These are phyloP conservation scores for Nymphicus hollandicus DNA, from an alignment of 2,113 vertebrate species.

Conservation along the genomic window DNA sequence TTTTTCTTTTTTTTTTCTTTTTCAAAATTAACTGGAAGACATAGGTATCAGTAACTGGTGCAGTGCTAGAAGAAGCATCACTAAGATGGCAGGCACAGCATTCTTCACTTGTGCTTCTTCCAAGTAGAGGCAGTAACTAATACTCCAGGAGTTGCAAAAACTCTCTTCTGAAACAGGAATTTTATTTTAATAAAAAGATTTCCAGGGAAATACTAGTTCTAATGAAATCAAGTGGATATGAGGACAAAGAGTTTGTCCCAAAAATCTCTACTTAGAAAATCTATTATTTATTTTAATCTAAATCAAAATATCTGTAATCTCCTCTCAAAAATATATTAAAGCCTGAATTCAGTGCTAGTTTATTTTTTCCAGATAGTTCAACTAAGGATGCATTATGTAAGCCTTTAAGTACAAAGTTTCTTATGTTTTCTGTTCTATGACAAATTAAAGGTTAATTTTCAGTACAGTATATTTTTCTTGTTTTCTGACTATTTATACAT, in stretches of 20 bases:
- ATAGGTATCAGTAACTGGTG: not conserved
- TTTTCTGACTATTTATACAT: not conserved
- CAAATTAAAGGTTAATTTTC: not conserved
- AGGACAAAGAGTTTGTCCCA: not conserved
- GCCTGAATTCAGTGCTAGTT: not conserved
- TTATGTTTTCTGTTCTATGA: not conserved
- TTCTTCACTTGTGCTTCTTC: not conserved
- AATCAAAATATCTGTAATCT: not conserved
- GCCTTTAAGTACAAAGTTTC: not conserved
- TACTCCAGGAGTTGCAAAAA: not conserved
- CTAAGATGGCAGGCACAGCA: not conserved
- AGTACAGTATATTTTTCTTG: not conserved
- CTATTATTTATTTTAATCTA: not conserved
- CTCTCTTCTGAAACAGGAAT: not conserved
- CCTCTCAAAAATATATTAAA: not conserved
- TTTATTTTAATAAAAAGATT: not conserved
- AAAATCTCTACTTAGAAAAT: not conserved
- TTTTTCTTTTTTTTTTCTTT: not conserved
- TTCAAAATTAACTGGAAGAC: not conserved
- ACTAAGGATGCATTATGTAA: not conserved
- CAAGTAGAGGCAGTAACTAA: not conserved
- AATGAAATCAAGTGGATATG: not conserved
- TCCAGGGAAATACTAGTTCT: not conserved
- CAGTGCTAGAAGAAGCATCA: not conserved
- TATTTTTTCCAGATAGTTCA: not conserved